Percentiles rank a stretch among this genome's conserved stretches.
These are phyloP conservation scores for Chromoteleia sp. DNA, from an alignment of 2,888 invertebrate genomes.

Conservation along the genomic window DNA sequence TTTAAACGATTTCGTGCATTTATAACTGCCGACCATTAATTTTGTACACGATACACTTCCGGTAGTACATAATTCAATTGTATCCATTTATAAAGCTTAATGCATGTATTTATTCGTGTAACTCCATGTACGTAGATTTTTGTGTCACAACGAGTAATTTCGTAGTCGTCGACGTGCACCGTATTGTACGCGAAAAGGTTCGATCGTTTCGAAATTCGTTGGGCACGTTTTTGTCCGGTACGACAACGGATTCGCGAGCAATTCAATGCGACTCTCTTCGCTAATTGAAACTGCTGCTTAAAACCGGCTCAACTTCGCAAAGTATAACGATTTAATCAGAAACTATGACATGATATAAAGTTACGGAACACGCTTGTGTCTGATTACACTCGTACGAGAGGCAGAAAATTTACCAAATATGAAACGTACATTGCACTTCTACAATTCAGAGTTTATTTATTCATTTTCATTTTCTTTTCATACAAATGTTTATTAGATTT, in stretches of 20 bases:
- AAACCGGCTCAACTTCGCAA: conserved; percentile 14
- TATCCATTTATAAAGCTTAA: conserved; percentile 8
- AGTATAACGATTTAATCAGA: conserved; percentile 15
- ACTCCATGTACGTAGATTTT: conserved; percentile 4
- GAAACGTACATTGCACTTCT: too few relatives aligned
- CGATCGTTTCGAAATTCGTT: conserved; percentile 36
- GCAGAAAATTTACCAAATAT: too few relatives aligned
- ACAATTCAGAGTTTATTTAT: too few relatives aligned
- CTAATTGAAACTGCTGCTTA: conserved; percentile 26
- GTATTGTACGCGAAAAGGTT: conserved; percentile 27
- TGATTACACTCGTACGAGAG: too few relatives aligned
- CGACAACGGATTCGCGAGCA: conserved; percentile 32
- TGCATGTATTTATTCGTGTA: conserved; percentile 13
- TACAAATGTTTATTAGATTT: too few relatives aligned
- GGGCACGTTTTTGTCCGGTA: conserved; percentile 33
- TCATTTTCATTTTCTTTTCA: too few relatives aligned
- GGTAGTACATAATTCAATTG: background rate
- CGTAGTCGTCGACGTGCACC: conserved; percentile 14
- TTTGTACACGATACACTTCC: too few relatives aligned
- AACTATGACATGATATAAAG: background rate
- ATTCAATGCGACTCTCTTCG: conserved; percentile 17
- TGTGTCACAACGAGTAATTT: conserved; percentile 41
- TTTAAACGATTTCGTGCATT: too few relatives aligned
- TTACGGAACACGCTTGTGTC: too few relatives aligned
- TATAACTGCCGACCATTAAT: too few relatives aligned